These are phyloP conservation scores for Zingel zingel DNA, from an alignment of 2,113 vertebrate genomes.

Conservation along the genomic window DNA sequence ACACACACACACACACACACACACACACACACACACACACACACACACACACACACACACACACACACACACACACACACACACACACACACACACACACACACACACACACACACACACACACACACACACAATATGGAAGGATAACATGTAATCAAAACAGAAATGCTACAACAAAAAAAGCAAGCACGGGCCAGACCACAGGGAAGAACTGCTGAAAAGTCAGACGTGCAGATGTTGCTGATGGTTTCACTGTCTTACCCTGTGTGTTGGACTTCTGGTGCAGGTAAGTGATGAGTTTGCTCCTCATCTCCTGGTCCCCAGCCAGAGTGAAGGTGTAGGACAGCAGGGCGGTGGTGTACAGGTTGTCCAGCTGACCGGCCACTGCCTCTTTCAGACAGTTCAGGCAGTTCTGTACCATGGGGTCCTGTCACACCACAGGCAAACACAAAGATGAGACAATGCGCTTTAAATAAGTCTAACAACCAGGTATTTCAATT, in stretches of 20 bases:
- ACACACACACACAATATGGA: too few relatives aligned
- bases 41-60: too few relatives aligned
- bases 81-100: too few relatives aligned
- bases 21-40: too few relatives aligned
- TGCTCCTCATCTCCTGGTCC: constrained; percentile 77
- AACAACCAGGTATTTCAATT: too few relatives aligned
- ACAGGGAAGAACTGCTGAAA: not conserved
- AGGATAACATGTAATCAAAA: too few relatives aligned
- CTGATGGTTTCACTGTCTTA: not conserved
- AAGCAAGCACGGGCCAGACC: too few relatives aligned
- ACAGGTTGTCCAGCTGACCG: constrained; percentile 73
- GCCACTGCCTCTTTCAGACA: constrained; percentile 76
- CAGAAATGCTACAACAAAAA: too few relatives aligned
- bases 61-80: too few relatives aligned
- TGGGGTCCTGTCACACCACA: constrained; percentile 69
- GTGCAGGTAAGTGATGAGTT: constrained; percentile 73
- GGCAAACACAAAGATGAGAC: not conserved
- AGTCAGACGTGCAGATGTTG: not conserved
- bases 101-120: too few relatives aligned
- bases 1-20: too few relatives aligned
- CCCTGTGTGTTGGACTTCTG: constrained; percentile 44
- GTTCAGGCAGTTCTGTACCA: constrained; percentile 81
- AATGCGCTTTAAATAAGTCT: too few relatives aligned
- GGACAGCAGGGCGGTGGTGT: constrained; percentile 87
- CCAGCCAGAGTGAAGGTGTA: constrained; percentile 91